phyloP scores from a whole-genome alignment of 2,888 invertebrate genomes.

The Phoenoteleia sp. region DNA sequence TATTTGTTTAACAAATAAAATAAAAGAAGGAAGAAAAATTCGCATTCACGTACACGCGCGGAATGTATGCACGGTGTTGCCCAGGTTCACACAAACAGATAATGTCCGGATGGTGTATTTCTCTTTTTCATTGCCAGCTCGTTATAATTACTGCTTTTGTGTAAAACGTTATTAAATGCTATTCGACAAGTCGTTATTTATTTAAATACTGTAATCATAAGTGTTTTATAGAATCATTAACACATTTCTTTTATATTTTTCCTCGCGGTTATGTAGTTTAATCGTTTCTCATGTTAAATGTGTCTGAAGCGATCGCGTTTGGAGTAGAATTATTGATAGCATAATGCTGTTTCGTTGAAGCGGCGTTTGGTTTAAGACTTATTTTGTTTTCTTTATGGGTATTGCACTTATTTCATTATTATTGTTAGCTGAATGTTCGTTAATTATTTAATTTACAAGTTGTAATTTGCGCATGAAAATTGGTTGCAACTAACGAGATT shows the following conservation, averaged over 20 bases:
- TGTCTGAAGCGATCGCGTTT: background rate
- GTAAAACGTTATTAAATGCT: slow-evolving; percentile 46
- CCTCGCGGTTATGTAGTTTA: background rate
- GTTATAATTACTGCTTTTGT: slow-evolving; percentile 58
- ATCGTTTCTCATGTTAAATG: background rate
- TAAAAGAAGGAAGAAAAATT: slow-evolving; percentile 65
- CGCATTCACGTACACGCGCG: slow-evolving; percentile 18
- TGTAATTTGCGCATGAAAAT: too few relatives aligned
- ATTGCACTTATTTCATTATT: too few relatives aligned
- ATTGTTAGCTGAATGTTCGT: too few relatives aligned
- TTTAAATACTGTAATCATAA: slow-evolving; percentile 40
- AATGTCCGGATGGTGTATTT: slow-evolving; percentile 50
- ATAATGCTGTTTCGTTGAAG: too few relatives aligned
- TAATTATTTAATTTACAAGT: too few relatives aligned
- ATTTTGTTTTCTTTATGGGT: too few relatives aligned
- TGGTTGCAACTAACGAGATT: too few relatives aligned
- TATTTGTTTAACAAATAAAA: slow-evolving; percentile 63
- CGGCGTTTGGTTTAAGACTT: too few relatives aligned
- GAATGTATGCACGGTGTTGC: slow-evolving; percentile 16
- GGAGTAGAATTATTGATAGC: too few relatives aligned
- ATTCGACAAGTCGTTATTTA: slow-evolving; percentile 41
- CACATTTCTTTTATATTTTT: slow-evolving; percentile 24
- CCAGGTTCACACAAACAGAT: slow-evolving; percentile 43
- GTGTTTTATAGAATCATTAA: slow-evolving; percentile 47
- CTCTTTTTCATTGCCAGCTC: slow-evolving; percentile 46